Base-by-base conservation (phyloP, 1,140 invertebrate genomes). In the Plodia interpunctella region DNA sequence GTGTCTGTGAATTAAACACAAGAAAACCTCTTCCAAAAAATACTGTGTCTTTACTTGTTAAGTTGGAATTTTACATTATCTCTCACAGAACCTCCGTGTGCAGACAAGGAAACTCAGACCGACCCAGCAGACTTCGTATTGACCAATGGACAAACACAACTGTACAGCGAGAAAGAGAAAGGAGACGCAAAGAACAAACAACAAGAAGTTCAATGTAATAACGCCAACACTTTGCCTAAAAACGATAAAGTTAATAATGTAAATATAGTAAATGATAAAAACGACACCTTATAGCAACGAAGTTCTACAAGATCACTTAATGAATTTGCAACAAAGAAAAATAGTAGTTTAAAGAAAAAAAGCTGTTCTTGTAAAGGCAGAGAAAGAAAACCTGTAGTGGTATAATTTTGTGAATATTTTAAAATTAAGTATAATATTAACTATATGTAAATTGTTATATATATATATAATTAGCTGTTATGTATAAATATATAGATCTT, bases 281-380 rank as follows among this genome's bases (percentile, higher is more conserved):
- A 65, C 0, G 80, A 77, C 0, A 70, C 74, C 0, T 87, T 87
- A 87, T 87, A 87, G 84, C 84, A 83, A 75, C 78, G 78, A 75
- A 68, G 81, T 51, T 80, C 80, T 0, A 78, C 80, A 8, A 81
- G 76, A 63, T 87, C 84, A 25, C 58, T 85, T 2, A 79, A 71
- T 32, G 78, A 82, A 49, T 77, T 53, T 76, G 35, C 68, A 59
- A 62, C 5, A 68, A 79, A 77, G 51, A 81, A 76, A 63, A 84
- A 76, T 60, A 66, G 49, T 60, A 76, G 63, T 65, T 63, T 76
- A 65, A 83, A 64, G 69, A 84, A 80, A 62, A 85, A 83, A 70
- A 83, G 78, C 63, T 87, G 84, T 57, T 85, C 84, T 21, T 87
- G 84, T 59, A 87, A 80, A 68, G 62, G 83, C 20, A 79, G 74